phyloP scores from a whole-genome alignment of 1,140 invertebrate genomes.

The Papilio glaucus region DNA sequence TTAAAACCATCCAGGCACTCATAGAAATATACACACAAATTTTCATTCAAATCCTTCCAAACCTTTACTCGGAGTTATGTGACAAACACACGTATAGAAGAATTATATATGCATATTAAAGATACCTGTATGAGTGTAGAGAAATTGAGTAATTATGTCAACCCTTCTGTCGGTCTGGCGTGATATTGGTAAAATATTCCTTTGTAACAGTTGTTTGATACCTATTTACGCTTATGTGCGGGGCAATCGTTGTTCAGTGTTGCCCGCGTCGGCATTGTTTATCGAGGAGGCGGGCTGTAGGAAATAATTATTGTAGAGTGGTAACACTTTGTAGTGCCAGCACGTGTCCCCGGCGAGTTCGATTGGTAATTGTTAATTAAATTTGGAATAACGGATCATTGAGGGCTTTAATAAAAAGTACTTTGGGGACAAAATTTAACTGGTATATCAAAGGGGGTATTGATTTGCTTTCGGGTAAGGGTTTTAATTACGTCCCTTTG shows the following conservation, averaged over 20 bases:
- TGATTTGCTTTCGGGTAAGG: not conserved
- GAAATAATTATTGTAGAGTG: slow-evolving; percentile 78
- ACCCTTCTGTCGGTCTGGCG: not conserved
- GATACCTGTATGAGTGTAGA: too few relatives aligned
- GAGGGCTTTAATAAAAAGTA: slow-evolving; percentile 23
- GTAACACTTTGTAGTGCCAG: slow-evolving; percentile 66
- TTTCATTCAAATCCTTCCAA: too few relatives aligned
- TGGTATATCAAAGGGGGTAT: not conserved
- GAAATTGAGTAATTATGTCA: too few relatives aligned
- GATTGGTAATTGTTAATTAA: slow-evolving; percentile 61
- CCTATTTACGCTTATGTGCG: slow-evolving; percentile 47
- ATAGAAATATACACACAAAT: too few relatives aligned
- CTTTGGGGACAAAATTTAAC: slow-evolving; percentile 16
- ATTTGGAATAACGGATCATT: slow-evolving; percentile 51
- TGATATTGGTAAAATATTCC: not conserved
- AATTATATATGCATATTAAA: too few relatives aligned
- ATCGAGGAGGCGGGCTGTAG: slow-evolving; percentile 57
- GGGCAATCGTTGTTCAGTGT: slow-evolving; percentile 61
- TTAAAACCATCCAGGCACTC: too few relatives aligned
- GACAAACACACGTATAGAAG: too few relatives aligned
- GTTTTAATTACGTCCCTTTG: not conserved
- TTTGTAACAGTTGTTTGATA: slow-evolving; percentile 40
- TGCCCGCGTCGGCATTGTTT: slow-evolving; percentile 63
- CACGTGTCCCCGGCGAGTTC: slow-evolving; percentile 56
- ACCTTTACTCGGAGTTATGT: too few relatives aligned